Base-by-base conservation (phyloP, 2,888 invertebrate species). In the Sacculina carcini region DNA sequence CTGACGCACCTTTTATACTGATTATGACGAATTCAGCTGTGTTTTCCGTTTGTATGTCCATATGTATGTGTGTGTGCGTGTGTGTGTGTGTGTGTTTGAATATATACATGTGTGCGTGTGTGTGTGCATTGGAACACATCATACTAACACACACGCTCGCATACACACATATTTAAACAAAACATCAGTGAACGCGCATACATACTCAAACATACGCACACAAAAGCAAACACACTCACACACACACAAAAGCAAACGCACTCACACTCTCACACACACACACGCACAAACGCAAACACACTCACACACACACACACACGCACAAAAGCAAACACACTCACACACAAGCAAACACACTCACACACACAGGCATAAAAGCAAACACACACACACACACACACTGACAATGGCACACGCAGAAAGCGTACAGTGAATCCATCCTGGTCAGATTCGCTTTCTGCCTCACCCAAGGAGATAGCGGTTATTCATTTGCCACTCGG, bases 61-160 rank as follows among this genome's bases (percentile, higher is more conserved):
- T 23, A 26, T 44, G 63, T 63, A 54, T 16, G 48, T 47, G 23
- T 16, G 6, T 42, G 21, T 42, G 21, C 12, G 44, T 9, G 44
- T 42, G 19, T n/a, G 44, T 6, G 44, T 42, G 21, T n/a, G n/a
- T n/a, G n/a, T n/a, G n/a, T n/a, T n/a, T n/a, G n/a, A n/a, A n/a
- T n/a, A n/a, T n/a, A n/a, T 44, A 2, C 14, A 14, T 44, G 23
- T 14, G 19, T 23, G 44, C 26, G 44, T 16, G 44, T 44, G 44
- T 44, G 44, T 44, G 44, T 44, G 44, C 24, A 6, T 44, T n/a
- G n/a, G 21, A 23, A 21, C 24, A n/a, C n/a, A n/a, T n/a, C n/a
- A n/a, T n/a, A n/a, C n/a, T n/a, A n/a, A n/a, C n/a, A n/a, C n/a
- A n/a, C n/a, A n/a, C n/a, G n/a, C n/a, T n/a, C n/a, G n/a, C n/a